These are phyloP conservation scores for Marmota flaviventris DNA, from an alignment of 2,113 vertebrate genomes.

Conservation along the genomic window DNA sequence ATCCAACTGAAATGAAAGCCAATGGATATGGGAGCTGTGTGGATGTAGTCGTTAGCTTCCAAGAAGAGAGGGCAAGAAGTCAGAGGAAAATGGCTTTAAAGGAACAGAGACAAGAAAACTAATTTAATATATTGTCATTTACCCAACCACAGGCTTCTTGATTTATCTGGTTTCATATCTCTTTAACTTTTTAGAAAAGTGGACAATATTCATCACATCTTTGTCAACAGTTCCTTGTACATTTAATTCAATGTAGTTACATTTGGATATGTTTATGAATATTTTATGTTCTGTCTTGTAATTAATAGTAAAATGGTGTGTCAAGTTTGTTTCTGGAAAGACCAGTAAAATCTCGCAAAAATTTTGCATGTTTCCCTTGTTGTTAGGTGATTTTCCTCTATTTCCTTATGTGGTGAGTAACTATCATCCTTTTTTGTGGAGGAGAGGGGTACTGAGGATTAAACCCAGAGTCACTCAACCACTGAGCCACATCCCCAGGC, in stretches of 20 bases:
- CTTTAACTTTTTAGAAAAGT: background rate
- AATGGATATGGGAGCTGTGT: rapidly evolving
- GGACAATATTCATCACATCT: background rate
- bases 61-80: rapidly evolving
- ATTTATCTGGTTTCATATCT: background rate
- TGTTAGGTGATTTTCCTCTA: background rate
- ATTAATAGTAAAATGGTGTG: background rate
- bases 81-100: background rate
- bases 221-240: background rate
- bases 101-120: background rate
- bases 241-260: background rate
- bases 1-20: background rate
- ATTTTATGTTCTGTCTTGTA: background rate
- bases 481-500: too few relatives aligned
- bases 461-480: too few relatives aligned
- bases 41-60: background rate
- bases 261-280: background rate
- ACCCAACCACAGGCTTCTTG: background rate
- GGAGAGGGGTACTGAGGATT: too few relatives aligned
- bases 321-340: background rate
- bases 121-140: background rate
- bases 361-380: background rate
- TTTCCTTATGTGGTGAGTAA: too few relatives aligned
- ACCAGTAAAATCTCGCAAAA: background rate
- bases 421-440: background rate